Percentiles rank a stretch among this genome's conserved stretches.
Evolutionary conservation across 1,140 invertebrate genomes (phyloP).

Genomic region (Drosophila ananassae): DNA sequence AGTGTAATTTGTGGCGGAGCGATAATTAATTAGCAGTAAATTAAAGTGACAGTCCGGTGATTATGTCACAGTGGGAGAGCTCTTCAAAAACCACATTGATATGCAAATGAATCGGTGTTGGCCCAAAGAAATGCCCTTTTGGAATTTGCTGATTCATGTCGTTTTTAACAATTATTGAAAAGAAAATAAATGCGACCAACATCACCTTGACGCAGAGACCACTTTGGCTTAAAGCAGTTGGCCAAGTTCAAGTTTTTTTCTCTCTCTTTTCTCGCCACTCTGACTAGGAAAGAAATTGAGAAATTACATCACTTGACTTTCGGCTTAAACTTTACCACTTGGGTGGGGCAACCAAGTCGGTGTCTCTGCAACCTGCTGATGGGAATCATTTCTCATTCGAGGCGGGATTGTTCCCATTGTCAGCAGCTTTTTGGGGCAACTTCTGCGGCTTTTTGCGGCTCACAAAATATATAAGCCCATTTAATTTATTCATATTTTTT

Average conservation of each 20-base stretch:
- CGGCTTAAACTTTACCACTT: slow-evolving; percentile 60
- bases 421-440: slow-evolving; percentile 7
- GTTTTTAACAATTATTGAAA: background rate
- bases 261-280: slow-evolving; percentile 6
- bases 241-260: slow-evolving; percentile 62
- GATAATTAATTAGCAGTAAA: slow-evolving; percentile 69
- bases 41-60: slow-evolving; percentile 61
- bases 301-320: slow-evolving; percentile 67
- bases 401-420: slow-evolving; percentile 19
- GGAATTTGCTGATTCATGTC: slow-evolving; percentile 14
- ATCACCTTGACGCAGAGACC: slow-evolving; percentile 1
- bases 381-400: slow-evolving; percentile 42
- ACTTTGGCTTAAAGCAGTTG: slow-evolving; percentile 28
- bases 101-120: slow-evolving; percentile 58
- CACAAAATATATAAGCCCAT: slow-evolving; percentile 27
- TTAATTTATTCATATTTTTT: slow-evolving; percentile 69
- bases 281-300: slow-evolving; percentile 63
- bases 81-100: slow-evolving; percentile 53
- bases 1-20: slow-evolving; percentile 21
- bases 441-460: slow-evolving; percentile 4
- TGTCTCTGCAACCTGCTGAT: slow-evolving; percentile 28
- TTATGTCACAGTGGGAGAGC: slow-evolving; percentile 62
- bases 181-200: background rate
- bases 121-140: slow-evolving; percentile 7
- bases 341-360: slow-evolving; percentile 21